phyloP scores from a whole-genome alignment of 2,113 vertebrate species.

The Xenus cinereus region DNA sequence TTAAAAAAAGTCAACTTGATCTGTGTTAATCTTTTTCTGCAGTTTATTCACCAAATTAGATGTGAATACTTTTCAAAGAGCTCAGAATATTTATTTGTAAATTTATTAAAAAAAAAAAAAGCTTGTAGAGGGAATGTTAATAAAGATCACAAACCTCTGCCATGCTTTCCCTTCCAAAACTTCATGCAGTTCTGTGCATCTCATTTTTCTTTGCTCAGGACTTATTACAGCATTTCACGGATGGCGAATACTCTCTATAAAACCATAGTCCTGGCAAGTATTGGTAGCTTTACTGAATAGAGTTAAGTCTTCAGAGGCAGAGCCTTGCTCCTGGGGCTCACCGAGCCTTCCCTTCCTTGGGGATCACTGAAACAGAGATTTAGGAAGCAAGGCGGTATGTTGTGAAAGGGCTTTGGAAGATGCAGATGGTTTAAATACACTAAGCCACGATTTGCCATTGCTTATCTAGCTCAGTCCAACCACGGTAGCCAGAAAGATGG shows the following conservation, averaged over 20 bases:
- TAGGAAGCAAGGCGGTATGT: not conserved
- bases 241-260: not conserved
- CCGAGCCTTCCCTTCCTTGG: not conserved
- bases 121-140: no score
- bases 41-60: not conserved
- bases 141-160: not conserved
- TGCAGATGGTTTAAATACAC: not conserved
- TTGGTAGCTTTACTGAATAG: not conserved
- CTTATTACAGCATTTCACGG: rapidly evolving
- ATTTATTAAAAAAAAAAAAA: not conserved
- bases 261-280: not conserved
- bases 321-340: not conserved
- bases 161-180: not conserved
- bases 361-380: rapidly evolving
- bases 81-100: not conserved
- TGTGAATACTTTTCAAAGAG: not conserved
- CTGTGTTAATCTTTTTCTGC: not conserved
- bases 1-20: not conserved
- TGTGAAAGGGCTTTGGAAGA: not conserved
- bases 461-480: not conserved
- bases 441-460: not conserved
- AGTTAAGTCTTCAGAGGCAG: not conserved
- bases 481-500: not conserved
- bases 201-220: not conserved
- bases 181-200: not conserved